Base-by-base conservation (phyloP, 2,888 invertebrate genomes). In the Rhagonycha lutea region DNA sequence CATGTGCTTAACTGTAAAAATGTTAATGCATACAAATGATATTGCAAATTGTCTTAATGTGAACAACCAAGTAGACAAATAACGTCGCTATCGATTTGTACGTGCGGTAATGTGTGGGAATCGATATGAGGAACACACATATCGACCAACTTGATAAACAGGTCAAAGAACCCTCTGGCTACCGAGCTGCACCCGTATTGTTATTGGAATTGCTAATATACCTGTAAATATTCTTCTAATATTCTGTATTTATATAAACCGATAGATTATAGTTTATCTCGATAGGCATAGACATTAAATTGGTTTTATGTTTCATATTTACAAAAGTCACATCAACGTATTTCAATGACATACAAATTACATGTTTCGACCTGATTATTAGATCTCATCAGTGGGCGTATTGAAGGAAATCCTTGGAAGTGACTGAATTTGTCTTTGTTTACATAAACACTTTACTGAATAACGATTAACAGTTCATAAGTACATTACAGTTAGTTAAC, bases 111-210 rank as follows among this genome's bases (percentile, higher is more conserved):
- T 83, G 84, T 83, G 83, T 84, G 84, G 83, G 83, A 84, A 84
- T 81, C 79, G 78, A 78, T 79, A 72, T 79, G 81, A 82, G 81
- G 81, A 81, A 82, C 79, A 80, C 80, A 81, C 82, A 81, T 81
- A 82, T 82, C 80, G 81, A 83, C 82, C 80, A 82, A 82, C 82
- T 83, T 83, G 83, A 83, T 82, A 85, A 85, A 84, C 85, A 78
- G 85, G 84, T 85, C 85, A 85, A 84, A 82, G 84, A 85, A 84
- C 84, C 84, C 79, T 79, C 79, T 81, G 81, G 82, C 81, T 82
- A 83, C 80, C 77, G 78, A 80, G 78, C 76, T 80, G 79, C 79
- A 79, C 78, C 75, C 80, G 75, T 73, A 65, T 77, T 79, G 79
- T 80, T 80, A 83, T 83, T 83, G 83, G 81, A 81, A 83, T 83